Evolutionary conservation across 2,113 vertebrate genomes (phyloP).

Genomic region (Pterocles burchelli): DNA sequence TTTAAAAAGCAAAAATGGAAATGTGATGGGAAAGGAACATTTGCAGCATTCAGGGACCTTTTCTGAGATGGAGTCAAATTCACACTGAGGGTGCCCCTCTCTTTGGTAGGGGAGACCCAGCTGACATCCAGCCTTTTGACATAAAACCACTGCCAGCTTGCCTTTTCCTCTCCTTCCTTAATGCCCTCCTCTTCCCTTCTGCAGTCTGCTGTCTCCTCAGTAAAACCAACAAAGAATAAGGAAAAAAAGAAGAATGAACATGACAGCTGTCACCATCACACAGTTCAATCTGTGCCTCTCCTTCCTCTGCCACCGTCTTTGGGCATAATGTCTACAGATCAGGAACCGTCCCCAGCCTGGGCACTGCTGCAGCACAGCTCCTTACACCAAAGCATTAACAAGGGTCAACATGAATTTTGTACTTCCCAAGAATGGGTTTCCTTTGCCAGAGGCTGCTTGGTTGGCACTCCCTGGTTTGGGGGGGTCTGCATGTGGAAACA

Average conservation of each 20-base stretch:
- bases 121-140: not conserved
- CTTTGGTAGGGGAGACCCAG: not conserved
- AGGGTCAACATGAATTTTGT: not conserved
- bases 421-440: not conserved
- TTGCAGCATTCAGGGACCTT: not conserved
- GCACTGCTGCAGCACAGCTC: not conserved
- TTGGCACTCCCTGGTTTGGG: not conserved
- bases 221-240: not conserved
- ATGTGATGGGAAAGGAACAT: not conserved
- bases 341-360: not conserved
- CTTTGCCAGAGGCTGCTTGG: not conserved
- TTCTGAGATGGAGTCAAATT: not conserved
- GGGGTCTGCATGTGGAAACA: accelerated
- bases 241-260: not conserved
- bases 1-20: not conserved
- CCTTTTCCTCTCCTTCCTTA: not conserved
- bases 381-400: not conserved
- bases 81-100: not conserved
- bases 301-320: not conserved
- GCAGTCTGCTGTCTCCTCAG: not conserved
- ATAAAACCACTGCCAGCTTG: not conserved
- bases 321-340: not conserved
- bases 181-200: not conserved
- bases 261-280: not conserved
- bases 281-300: not conserved